A percentile compares a stretch with the other conserved stretches of the same genome.
Evolutionary conservation across 2,888 invertebrate species (phyloP).

Genomic region (Thymelicus sylvestris): DNA sequence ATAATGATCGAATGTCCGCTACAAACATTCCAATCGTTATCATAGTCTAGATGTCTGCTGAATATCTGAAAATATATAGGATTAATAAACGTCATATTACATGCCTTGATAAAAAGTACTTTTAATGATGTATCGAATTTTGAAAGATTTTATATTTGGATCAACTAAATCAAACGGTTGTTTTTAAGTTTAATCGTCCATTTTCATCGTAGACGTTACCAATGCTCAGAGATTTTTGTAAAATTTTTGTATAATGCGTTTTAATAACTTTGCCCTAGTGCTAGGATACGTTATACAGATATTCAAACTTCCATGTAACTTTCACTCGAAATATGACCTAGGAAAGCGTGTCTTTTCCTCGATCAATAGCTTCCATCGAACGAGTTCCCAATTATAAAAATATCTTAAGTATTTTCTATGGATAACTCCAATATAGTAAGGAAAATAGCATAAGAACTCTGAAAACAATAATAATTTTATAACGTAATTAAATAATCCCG

Average conservation of each 20-base stretch:
- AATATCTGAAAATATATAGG: neutral
- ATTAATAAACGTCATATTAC: constrained; percentile 2
- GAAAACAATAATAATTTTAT: neutral
- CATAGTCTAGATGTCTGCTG: neutral
- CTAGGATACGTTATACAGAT: neutral
- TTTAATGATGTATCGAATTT: constrained; percentile 8
- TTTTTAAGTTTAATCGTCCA: neutral
- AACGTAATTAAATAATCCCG: neutral
- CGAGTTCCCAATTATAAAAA: neutral
- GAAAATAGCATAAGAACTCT: neutral
- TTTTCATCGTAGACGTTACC: neutral
- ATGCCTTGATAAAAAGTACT: neutral
- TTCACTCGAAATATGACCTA: neutral
- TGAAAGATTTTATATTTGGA: constrained; percentile 7
- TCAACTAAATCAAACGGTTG: neutral
- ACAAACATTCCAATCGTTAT: constrained; percentile 9
- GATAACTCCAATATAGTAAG: neutral
- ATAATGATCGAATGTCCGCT: neutral
- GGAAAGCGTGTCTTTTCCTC: neutral
- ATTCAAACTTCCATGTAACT: neutral
- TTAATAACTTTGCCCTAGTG: neutral
- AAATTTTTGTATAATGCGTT: neutral
- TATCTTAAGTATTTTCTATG: constrained; percentile 2
- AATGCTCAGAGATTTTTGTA: neutral
- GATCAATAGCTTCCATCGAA: neutral